A percentile compares a stretch with the other conserved stretches of the same genome.
Conservation (phyloP, 2,797 vertebrate species). For the Halcyon leucocephala region DNA sequence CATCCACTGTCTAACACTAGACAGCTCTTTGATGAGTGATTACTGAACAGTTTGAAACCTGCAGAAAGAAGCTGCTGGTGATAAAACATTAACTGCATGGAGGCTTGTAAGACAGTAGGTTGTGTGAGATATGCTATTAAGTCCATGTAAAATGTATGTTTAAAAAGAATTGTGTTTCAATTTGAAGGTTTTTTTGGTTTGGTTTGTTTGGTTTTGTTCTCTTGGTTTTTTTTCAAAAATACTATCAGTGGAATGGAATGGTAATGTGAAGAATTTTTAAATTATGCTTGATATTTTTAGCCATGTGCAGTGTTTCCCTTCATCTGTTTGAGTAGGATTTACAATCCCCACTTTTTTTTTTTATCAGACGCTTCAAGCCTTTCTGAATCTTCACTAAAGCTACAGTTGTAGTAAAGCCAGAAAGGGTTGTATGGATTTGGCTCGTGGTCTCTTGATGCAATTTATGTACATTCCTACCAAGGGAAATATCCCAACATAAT, state of each 20-base stretch:
- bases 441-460: not conserved
- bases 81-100: not conserved
- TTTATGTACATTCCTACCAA: not conserved
- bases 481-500: not conserved
- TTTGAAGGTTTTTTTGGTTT: no score
- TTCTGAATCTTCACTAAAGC: conserved; percentile 29
- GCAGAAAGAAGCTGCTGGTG: not conserved
- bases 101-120: not conserved
- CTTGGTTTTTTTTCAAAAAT: not conserved
- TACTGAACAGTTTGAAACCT: not conserved
- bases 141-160: not conserved
- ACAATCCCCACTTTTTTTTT: not conserved
- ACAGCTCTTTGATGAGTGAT: not conserved
- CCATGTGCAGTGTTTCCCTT: conserved; percentile 27
- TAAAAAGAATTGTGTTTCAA: no score
- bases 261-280: conserved; percentile 7
- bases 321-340: conserved; percentile 66
- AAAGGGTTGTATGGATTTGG: not conserved
- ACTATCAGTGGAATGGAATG: conserved; percentile 13
- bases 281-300: conserved; percentile 21
- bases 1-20: not conserved
- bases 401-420: conserved; percentile 29
- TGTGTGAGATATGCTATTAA: not conserved
- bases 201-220: no score
- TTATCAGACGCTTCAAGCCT: conserved; percentile 39